Base-by-base conservation (phyloP, 2,113 vertebrate genomes). In the Tragelaphus buxtoni region DNA sequence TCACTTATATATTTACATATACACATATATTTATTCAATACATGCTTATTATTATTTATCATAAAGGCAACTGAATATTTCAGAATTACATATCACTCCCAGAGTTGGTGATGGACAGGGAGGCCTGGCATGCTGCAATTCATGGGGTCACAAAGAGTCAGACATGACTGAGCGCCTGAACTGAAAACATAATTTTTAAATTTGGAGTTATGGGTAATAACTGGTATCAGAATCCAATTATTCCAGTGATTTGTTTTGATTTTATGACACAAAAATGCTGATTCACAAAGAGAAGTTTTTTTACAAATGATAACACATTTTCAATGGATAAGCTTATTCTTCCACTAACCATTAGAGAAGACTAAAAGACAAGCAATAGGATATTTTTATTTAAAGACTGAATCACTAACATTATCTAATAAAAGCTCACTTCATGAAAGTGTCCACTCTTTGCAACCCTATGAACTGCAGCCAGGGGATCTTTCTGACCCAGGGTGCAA, bases 141-240 rank as follows among this genome's bases (percentile, higher is more conserved):
- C 60, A 63, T 63, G 60, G 60, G 30, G 30, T 63, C 13, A 1
- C 60, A 63, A 32, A 63, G 60, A 63, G 60, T 32, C 30, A 7
- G 60, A 63, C 30, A 63, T 32, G 30, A 63, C 60, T 63, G 60
- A 63, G 30, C 13, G 3, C 16, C 60, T 63, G 60, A 63, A 63
- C 60, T 63, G 30, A 63, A 63, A 89, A 32, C 35, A 16, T 74
- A 87, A 92, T 95, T 95, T 97, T 97, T 18, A 97, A 95, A 74
- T 83, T 39, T 39, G 49, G 28, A 8, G 2, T 63, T 86, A 56
- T 63, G 30, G n/a, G 47, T 91, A 26, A 96, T 91, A 90, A 88
- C n/a, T 97, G 49, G 3, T 84, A 4, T 76, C 39, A 88, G 20
- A 94, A 95, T 93, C 32, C 20, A 94, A 1, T 95, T 87, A 85